Conservation (phyloP, 2,888 invertebrate genomes). For the Dryococelus australis region DNA sequence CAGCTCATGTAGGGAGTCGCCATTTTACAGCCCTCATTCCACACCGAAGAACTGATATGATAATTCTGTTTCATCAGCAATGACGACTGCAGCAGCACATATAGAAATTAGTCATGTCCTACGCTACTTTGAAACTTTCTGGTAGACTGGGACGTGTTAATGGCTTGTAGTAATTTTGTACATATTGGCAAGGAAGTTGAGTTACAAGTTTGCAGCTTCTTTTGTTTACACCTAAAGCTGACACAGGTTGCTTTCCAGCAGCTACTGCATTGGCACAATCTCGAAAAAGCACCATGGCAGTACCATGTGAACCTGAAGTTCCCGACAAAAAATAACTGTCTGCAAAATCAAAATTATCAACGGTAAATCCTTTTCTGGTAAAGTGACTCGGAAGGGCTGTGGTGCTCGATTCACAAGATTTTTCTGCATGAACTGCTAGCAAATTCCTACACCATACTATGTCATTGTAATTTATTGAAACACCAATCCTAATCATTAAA, state of each 20-base stretch:
- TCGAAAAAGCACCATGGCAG: conserved; percentile 18
- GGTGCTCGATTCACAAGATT: neutral
- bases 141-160: neutral
- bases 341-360: conserved; percentile 17
- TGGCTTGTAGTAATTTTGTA: neutral
- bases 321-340: neutral
- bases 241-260: conserved; percentile 18
- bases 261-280: neutral
- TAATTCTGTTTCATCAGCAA: neutral
- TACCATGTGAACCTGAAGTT: neutral
- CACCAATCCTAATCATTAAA: conserved; percentile 17
- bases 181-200: neutral
- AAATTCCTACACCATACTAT: neutral
- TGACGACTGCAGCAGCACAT: neutral
- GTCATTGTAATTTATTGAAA: conserved; percentile 13
- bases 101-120: neutral
- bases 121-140: neutral
- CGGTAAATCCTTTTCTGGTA: neutral
- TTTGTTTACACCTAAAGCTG: conserved; percentile 5
- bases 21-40: neutral
- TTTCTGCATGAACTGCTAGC: neutral
- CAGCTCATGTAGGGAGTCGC: neutral
- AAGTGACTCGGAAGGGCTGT: conserved; percentile 13
- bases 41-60: neutral
- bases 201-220: neutral